phyloP scores from a whole-genome alignment of 1,140 invertebrate genomes.

The Triops cancriformis region DNA sequence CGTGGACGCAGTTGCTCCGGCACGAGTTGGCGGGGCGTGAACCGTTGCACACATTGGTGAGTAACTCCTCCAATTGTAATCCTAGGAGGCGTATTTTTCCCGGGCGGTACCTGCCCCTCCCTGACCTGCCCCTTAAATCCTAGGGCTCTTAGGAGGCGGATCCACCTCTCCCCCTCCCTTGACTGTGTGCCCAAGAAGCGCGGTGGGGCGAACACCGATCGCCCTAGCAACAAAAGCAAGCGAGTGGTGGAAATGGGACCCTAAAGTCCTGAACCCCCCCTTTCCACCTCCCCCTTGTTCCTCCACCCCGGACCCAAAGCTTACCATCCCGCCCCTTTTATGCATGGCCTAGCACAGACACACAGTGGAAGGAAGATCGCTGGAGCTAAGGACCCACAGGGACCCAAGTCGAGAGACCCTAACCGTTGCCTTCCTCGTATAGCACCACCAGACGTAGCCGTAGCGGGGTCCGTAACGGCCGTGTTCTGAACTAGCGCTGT shows the following conservation, averaged over 20 bases:
- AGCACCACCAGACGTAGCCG: constrained; percentile 8
- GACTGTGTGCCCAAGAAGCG: background rate
- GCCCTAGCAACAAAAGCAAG: background rate
- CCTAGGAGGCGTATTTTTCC: constrained; percentile 12
- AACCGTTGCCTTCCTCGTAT: background rate
- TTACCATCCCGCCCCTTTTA: background rate
- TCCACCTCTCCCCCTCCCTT: background rate
- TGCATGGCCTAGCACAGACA: background rate
- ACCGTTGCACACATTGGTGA: constrained; percentile 12
- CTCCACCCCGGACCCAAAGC: background rate
- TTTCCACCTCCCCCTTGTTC: background rate
- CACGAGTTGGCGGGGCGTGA: constrained; percentile 3
- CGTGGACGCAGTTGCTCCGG: background rate
- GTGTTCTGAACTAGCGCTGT: background rate
- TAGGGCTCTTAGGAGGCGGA: constrained; percentile 2
- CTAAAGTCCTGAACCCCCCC: background rate
- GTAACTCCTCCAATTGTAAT: constrained; percentile 6
- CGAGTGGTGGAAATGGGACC: too few relatives aligned
- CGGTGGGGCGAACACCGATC: background rate
- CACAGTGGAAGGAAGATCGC: background rate
- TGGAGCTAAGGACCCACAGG: background rate
- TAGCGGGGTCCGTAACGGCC: constrained; percentile 7
- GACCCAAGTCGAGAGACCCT: background rate
- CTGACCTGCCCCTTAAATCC: constrained; percentile 12
- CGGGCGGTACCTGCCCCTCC: constrained; percentile 6